phyloP scores from a whole-genome alignment of 2,888 invertebrate species.

The Aromia moschata region DNA sequence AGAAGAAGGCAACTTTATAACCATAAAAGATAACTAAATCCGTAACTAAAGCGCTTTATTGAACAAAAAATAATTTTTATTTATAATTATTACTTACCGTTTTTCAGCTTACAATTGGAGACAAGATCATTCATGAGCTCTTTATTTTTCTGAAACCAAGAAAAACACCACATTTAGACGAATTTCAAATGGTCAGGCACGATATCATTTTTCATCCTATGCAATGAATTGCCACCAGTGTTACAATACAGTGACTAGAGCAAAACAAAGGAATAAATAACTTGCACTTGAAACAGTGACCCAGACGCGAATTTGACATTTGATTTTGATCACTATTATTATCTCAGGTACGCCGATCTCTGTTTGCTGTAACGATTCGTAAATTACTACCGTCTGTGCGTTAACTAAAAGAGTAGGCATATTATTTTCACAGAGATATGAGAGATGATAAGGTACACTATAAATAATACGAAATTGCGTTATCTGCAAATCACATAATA shows the following conservation, averaged over 20 bases:
- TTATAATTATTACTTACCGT: constrained; percentile 74
- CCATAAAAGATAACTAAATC: too few species aligned
- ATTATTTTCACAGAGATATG: constrained; percentile 1
- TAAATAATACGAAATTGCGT: constrained; percentile 1
- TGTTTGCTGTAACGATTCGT: neutral
- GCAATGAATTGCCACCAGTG: too few species aligned
- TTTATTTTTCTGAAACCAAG: constrained; percentile 76
- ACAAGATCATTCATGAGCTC: constrained; percentile 79
- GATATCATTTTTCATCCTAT: neutral
- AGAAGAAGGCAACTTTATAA: too few species aligned
- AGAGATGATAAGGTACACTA: constrained; percentile 16
- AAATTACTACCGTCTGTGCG: neutral
- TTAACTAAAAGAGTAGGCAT: neutral
- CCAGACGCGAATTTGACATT: constrained; percentile 2
- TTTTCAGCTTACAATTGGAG: constrained; percentile 72
- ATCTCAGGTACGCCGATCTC: neutral
- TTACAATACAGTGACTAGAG: too few species aligned
- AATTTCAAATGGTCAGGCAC: too few species aligned
- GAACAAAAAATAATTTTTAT: too few species aligned
- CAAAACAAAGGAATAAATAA: neutral
- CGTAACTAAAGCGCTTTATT: too few species aligned
- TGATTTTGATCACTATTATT: constrained; percentile 1
- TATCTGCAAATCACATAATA: constrained; percentile 10
- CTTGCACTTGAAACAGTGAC: constrained; percentile 1
- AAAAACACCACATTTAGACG: constrained; percentile 45